A percentile compares a stretch with the other conserved stretches of the same genome.
phyloP scores from a whole-genome alignment of 92 coral and sea anemone species.

The Umimayanthus chanpuru region DNA sequence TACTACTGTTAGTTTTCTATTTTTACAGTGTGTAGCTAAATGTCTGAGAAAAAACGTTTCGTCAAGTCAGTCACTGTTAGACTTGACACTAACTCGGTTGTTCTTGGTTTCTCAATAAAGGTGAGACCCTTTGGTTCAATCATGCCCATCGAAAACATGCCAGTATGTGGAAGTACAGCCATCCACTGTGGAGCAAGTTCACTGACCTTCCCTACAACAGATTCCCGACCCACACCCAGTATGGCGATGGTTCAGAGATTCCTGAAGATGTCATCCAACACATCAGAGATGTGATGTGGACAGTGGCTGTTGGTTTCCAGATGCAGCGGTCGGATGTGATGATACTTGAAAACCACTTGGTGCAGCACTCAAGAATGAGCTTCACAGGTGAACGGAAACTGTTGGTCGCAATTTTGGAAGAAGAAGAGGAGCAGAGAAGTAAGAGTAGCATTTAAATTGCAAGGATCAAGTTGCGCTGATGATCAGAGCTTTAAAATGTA shows the following conservation, averaged over 20 bases:
- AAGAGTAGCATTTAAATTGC: too few species aligned
- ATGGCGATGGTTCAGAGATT: conserved; percentile 54
- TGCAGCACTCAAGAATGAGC: conserved; percentile 52
- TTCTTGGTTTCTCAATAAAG: conserved; percentile 4
- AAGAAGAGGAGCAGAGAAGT: neutral
- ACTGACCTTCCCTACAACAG: conserved; percentile 51
- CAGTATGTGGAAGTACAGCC: conserved; percentile 58
- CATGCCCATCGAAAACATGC: conserved; percentile 63
- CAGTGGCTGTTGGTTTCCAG: conserved; percentile 54
- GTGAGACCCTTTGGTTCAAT: conserved; percentile 59
- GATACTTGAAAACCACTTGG: conserved; percentile 48
- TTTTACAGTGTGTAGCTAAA: too few species aligned
- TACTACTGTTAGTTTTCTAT: too few species aligned
- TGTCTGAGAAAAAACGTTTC: too few species aligned
- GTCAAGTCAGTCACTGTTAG: neutral
- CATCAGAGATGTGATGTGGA: conserved; percentile 55
- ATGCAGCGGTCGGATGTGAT: conserved; percentile 55
- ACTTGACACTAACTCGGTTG: neutral
- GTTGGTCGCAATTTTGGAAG: conserved; percentile 42
- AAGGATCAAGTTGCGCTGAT: too few species aligned
- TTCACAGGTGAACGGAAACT: conserved; percentile 57
- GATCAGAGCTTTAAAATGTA: too few species aligned
- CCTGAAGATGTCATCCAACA: conserved; percentile 57
- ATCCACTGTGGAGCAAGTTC: conserved; percentile 52
- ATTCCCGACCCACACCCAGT: conserved; percentile 52